phyloP scores from a whole-genome alignment of 2,888 invertebrate species.

The Labia minor region DNA sequence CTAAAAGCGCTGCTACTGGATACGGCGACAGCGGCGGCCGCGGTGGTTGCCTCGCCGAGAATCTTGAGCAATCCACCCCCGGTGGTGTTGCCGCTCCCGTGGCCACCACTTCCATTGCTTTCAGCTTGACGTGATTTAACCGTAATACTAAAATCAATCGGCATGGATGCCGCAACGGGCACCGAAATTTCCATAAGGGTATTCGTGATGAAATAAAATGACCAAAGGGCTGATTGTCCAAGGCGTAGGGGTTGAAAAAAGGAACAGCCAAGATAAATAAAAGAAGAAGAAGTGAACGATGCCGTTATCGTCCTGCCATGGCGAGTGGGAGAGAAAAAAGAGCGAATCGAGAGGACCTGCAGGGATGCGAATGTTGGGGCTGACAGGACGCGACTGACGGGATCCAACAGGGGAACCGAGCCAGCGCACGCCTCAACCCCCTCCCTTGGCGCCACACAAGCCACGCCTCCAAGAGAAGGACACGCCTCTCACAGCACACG shows the following conservation, averaged over 20 bases:
- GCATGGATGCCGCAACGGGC: slow-evolving; percentile 33
- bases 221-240: background rate
- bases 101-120: slow-evolving; percentile 31
- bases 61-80: slow-evolving; percentile 31
- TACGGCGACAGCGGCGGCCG: slow-evolving; percentile 16
- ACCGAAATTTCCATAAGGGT: slow-evolving; percentile 25
- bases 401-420: background rate
- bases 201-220: slow-evolving; percentile 14
- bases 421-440: slow-evolving; percentile 15
- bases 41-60: slow-evolving; percentile 20
- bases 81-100: slow-evolving; percentile 38
- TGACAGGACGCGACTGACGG: background rate
- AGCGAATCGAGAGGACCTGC: background rate
- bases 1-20: slow-evolving; percentile 47
- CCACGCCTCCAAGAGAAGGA: background rate
- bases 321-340: too few relatives aligned
- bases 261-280: too few relatives aligned
- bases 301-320: too few relatives aligned
- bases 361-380: background rate
- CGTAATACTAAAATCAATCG: slow-evolving; percentile 52
- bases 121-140: slow-evolving; percentile 35
- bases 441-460: background rate
- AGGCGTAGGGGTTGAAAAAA: background rate
- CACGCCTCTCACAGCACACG: background rate
- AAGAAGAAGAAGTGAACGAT: too few relatives aligned